phyloP scores from a whole-genome alignment of 2,888 invertebrate species.

The Cheilosia variabilis region DNA sequence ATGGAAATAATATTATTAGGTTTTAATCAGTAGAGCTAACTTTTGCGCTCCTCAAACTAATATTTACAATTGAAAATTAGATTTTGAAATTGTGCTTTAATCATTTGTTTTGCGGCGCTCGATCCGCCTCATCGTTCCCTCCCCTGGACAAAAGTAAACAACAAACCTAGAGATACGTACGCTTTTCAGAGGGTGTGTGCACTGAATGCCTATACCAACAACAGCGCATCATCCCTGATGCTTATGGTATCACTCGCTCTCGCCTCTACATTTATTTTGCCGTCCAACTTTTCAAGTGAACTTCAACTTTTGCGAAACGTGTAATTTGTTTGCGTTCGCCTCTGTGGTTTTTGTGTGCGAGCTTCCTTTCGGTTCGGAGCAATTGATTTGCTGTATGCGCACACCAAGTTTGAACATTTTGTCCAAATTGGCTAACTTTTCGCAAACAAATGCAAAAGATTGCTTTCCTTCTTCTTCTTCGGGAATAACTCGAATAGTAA shows the following conservation, averaged over 20 bases:
- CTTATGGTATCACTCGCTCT: constrained; percentile 23
- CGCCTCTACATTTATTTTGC: constrained; percentile 1
- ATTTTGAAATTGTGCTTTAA: constrained; percentile 75
- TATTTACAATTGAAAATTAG: constrained; percentile 76
- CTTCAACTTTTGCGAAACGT: constrained; percentile 70
- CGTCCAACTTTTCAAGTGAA: constrained; percentile 56
- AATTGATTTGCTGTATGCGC: constrained; percentile 72
- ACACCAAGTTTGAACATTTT: constrained; percentile 49
- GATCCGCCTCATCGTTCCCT: constrained; percentile 6
- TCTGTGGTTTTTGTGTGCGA: constrained; percentile 40
- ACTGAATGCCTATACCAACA: constrained; percentile 8
- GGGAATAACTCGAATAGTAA: constrained; percentile 33
- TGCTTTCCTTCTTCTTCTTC: constrained; percentile 23
- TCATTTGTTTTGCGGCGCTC: constrained; percentile 71
- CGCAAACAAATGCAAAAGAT: constrained; percentile 64
- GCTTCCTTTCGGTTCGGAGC: constrained; percentile 40
- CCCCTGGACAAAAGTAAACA: constrained; percentile 56
- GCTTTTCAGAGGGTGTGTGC: constrained; percentile 48
- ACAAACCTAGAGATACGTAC: constrained; percentile 72
- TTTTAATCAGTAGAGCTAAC: constrained; percentile 81
- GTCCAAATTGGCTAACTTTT: constrained; percentile 67
- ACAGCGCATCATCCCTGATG: constrained; percentile 40
- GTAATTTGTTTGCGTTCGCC: constrained; percentile 70
- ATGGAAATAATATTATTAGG: constrained; percentile 83
- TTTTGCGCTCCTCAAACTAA: constrained; percentile 73